Base-by-base conservation (phyloP, 1,140 invertebrate species). In the Tetragonula clypearis region DNA sequence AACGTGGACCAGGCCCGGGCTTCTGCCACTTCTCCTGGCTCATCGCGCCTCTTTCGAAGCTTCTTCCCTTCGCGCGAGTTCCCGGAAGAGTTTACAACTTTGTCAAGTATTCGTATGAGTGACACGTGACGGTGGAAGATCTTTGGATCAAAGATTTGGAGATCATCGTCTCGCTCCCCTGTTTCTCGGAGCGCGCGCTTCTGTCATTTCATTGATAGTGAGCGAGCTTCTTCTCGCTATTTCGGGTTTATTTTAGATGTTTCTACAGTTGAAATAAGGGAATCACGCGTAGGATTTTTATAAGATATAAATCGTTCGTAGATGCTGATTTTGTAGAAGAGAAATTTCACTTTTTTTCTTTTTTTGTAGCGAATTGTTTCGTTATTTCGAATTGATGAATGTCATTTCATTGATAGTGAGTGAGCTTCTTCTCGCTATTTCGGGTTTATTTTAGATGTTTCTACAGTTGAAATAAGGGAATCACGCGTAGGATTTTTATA, bases 21-120 rank as follows among this genome's bases (percentile, higher is more conserved):
- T 83, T 85, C 79, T 68, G 86, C 72, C 65, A 81, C 74, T 88
- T 79, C 62, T 86, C 84, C n/a, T 11, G 23, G 4, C 60, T 81
- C 66, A 80, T 80, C 58, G n/a, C 35, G 41, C 74, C 78, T 56
- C 76, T 26, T 23, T 41, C 60, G 41, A 49, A 30, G 53, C 77
- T 80, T 65, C 76, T 80, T 65, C 76, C 12, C 86, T 88, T 53
- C 23, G 49, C 41, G 49, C 23, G 11, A 17, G 6, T 8, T 88
- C 86, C 35, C 55, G 62, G 87, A 87, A 75, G 21, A 21, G 14
- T 26, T 60, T 58, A 9, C 19, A 56, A 62, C 21, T 26, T 60
- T 4, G 17, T 26, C 12, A 5, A 55, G 26, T 3, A 35, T 68
- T 68, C 8, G 41, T 79, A 77, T 60, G 35, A 6, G 4, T 23